Evolutionary conservation across 2,797 vertebrate species (phyloP).

Genomic region (Crax fasciolata): DNA sequence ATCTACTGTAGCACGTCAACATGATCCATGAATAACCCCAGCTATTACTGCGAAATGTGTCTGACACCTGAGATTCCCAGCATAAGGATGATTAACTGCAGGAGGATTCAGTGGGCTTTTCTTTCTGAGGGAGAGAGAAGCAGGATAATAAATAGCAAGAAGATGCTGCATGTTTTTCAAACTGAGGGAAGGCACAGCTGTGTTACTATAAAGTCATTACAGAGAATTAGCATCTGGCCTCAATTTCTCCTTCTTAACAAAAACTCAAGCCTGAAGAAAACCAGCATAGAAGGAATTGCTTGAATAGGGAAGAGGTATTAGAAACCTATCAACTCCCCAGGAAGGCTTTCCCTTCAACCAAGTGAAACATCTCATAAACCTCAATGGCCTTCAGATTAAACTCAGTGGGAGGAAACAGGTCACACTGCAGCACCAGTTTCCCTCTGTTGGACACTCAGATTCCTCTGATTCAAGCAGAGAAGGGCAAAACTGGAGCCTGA

Average conservation of each 20-base stretch:
- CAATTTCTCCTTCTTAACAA: conserved; percentile 15
- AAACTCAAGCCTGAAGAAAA: neutral
- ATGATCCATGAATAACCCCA: conserved; percentile 9
- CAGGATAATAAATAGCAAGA: conserved; percentile 14
- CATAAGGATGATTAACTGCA: neutral
- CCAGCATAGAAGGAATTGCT: neutral
- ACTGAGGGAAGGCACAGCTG: neutral
- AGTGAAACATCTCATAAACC: neutral
- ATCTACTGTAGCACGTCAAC: neutral
- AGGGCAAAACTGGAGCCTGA: neutral
- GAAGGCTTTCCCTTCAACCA: neutral
- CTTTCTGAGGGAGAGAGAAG: neutral
- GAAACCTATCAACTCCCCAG: neutral
- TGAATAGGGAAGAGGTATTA: neutral
- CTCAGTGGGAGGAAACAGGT: neutral
- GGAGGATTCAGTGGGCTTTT: neutral
- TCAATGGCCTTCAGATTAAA: neutral
- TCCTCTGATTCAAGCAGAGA: neutral
- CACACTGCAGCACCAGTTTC: neutral
- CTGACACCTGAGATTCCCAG: conserved; percentile 34
- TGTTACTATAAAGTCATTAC: neutral
- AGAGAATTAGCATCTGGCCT: neutral
- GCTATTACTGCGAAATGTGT: conserved; percentile 27
- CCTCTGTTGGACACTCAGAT: neutral
- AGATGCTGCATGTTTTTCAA: neutral